Evolutionary conservation across 1,140 invertebrate species (phyloP), one percentile per base, ranked within the genome.

Genomic region (Bombus superbus): DNA sequence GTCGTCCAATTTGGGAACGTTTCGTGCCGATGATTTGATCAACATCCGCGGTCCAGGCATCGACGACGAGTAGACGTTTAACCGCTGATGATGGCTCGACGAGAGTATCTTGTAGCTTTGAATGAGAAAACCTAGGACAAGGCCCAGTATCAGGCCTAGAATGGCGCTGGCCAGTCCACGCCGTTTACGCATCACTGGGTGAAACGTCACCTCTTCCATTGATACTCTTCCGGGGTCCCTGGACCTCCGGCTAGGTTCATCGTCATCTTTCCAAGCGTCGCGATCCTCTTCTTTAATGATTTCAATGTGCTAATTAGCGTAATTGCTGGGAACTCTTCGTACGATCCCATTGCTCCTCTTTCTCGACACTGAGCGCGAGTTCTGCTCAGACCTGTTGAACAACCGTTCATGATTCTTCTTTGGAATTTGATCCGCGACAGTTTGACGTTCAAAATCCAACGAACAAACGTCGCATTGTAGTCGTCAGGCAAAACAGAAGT

Each of bases 131-230:
- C 95, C 94, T 35, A 95, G 79, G n/a, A 94, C 40, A 13, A 95
- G 91, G 83, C 95, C 95, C 72, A 93, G 84, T 11, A 92, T 91
- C 57, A 95, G 93, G 93, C 95, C 95, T 82, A 95, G 88, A 88
- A 94, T 91, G 93, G 93, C 94, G 91, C 94, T 95, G 83, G 92
- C 92, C 80, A 94, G 89, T 90, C 94, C 94, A 86, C 95, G 94
- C 92, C 93, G 92, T 91, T 94, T 95, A 91, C 94, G 94, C 94
- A 95, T 95, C 88, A 92, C 93, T 93, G 85, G 76, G 42, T 92
- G 85, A 92, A 92, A 88, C 89, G 91, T 93, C 92, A 92, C 92
- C 91, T 90, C 85, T 83, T 87, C 88, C 87, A 92, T 89, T 92
- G 88, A 76, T 66, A 72, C 80, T 91, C 84, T 90, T 85, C 73